These are phyloP conservation scores for Oreochromis spilurus DNA, from an alignment of 2,113 vertebrate species.

Conservation along the genomic window DNA sequence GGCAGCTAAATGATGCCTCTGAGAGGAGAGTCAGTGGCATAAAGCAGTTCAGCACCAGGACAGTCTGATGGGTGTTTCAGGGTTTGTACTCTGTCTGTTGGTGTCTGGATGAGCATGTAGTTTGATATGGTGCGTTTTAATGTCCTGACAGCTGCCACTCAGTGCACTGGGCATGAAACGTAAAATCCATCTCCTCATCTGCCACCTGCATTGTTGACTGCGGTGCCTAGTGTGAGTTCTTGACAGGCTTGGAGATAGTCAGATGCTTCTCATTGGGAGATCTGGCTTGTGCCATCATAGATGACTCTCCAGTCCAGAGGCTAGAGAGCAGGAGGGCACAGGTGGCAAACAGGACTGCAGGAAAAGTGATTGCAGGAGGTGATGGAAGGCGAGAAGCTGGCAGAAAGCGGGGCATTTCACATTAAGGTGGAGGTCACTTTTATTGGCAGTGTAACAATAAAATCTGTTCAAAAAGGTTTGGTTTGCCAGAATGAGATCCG, in stretches of 20 bases:
- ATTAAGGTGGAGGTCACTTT: background rate
- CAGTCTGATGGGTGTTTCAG: background rate
- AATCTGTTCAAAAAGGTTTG: background rate
- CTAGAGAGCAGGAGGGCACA: constrained; percentile 17
- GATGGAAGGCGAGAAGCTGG: background rate
- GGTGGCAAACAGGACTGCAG: constrained; percentile 30
- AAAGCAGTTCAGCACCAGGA: background rate
- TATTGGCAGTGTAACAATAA: background rate
- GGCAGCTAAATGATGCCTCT: background rate
- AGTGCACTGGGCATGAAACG: background rate
- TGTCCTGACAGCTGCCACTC: constrained; percentile 31
- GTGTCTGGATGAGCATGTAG: background rate
- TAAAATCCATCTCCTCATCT: constrained; percentile 21
- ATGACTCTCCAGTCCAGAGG: background rate
- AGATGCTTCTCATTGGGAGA: constrained; percentile 25
- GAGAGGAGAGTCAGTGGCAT: background rate
- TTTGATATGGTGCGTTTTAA: background rate
- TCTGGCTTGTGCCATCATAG: background rate
- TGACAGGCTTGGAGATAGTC: constrained; percentile 35
- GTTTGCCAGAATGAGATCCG: background rate
- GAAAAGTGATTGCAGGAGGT: background rate
- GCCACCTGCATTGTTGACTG: background rate
- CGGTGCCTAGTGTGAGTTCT: constrained; percentile 6
- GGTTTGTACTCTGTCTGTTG: background rate
- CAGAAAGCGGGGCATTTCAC: background rate